Evolutionary conservation across 2,888 invertebrate species (phyloP), one percentile per base, ranked within the genome.

Genomic region (Exocentrus adspersus): DNA sequence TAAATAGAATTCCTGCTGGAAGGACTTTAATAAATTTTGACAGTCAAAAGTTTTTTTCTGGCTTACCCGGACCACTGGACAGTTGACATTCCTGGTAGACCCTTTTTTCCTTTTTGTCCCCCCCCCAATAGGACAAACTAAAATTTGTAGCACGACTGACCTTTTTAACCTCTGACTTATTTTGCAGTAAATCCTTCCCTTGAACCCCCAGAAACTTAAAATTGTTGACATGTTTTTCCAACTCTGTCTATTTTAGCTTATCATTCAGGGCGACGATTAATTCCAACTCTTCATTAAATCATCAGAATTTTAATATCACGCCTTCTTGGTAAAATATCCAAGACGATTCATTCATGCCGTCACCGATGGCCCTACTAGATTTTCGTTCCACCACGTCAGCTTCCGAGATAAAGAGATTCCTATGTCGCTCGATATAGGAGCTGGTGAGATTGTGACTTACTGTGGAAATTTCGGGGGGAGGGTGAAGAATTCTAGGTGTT

Each of bases 251-350:
- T 56, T 56, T 57, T 20, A 72, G 69, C 71, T 71, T 73, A 72
- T 72, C n/a, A n/a, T n/a, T n/a, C 73, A 74, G 65, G 67, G 62
- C 60, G 60, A 72, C 70, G 75, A 74, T 74, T 72, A 75, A 75
- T 75, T 72, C 64, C 66, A 67, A 65, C 71, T 73, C 70, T 72
- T 73, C 73, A 73, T 74, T 72, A 68, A 67, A 67, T 66, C 73
- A 76, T 74, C 71, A 72, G 69, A 75, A 76, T 75, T 75, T 76
- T 75, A 76, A 76, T 76, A 76, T 75, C 75, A 75, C 75, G 75
- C 75, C 72, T 75, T 76, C 75, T 65, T 73, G 73, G 74, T 75
- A 75, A n/a, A 75, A 75, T 75, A 74, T 70, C 66, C 64, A 64
- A 62, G 70, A 65, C 72, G 66, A 75, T 75, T 72, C 73, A 73